phyloP scores from a whole-genome alignment of 2,113 vertebrate genomes.

The Neogale vison region DNA sequence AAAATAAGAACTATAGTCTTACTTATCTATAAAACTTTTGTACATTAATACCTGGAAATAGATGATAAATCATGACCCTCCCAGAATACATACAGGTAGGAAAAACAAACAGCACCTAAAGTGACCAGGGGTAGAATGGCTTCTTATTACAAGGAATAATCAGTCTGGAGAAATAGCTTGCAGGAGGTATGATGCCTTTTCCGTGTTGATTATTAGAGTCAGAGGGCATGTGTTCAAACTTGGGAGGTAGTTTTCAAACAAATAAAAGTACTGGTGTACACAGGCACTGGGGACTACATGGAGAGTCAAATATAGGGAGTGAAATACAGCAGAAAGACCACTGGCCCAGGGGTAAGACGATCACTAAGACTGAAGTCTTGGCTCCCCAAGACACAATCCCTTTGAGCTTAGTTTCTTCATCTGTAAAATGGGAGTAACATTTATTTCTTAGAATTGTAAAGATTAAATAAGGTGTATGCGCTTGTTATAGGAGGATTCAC shows the following conservation, averaged over 20 bases:
- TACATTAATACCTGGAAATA: not conserved
- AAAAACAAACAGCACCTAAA: slow-evolving; percentile 4
- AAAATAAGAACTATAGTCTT: slow-evolving; percentile 36
- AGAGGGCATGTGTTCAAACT: not conserved
- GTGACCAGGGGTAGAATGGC: slow-evolving; percentile 5
- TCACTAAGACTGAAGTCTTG: not conserved
- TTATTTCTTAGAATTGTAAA: slow-evolving; percentile 9
- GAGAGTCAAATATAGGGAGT: not conserved
- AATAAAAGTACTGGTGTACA: slow-evolving; percentile 17
- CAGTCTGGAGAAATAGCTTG: not conserved
- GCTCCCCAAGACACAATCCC: not conserved
- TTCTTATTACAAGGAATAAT: not conserved
- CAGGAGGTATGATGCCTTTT: not conserved
- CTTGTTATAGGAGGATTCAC: not conserved
- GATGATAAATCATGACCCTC: not conserved
- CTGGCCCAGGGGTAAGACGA: not conserved
- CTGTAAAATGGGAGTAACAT: not conserved
- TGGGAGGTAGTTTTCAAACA: slow-evolving; percentile 12
- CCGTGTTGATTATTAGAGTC: slow-evolving; percentile 1
- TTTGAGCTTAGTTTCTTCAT: slow-evolving; percentile 32
- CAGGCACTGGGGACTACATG: not conserved
- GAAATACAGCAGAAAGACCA: not conserved
- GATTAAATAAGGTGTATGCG: not conserved
- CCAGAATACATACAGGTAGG: slow-evolving; percentile 20
- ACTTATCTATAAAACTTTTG: slow-evolving; percentile 42